phyloP scores from a whole-genome alignment of 2,113 vertebrate species.

The Phyllostomus discolor region DNA sequence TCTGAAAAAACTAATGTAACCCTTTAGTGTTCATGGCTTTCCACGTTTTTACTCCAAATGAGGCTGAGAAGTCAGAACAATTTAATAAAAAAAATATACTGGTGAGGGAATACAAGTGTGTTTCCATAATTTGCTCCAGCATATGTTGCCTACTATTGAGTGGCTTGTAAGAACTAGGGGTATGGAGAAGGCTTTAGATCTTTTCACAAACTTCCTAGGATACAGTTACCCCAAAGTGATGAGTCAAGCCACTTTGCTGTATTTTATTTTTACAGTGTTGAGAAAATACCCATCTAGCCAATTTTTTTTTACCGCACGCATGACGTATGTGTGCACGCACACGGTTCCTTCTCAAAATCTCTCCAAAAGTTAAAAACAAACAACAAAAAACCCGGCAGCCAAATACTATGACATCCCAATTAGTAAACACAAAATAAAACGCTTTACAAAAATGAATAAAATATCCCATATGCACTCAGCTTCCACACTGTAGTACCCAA shows the following conservation, averaged over 20 bases:
- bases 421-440: slow-evolving; percentile 84
- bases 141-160: slow-evolving; percentile 70
- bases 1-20: slow-evolving; percentile 58
- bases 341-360: slow-evolving; percentile 13
- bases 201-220: slow-evolving; percentile 69
- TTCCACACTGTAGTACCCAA: slow-evolving; percentile 83
- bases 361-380: slow-evolving; percentile 60
- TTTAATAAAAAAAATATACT: slow-evolving; percentile 68
- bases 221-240: slow-evolving; percentile 50
- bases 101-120: slow-evolving; percentile 75
- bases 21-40: slow-evolving; percentile 59
- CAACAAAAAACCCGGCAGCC: slow-evolving; percentile 78
- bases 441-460: slow-evolving; percentile 84
- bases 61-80: slow-evolving; percentile 71
- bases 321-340: not conserved
- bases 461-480: slow-evolving; percentile 84
- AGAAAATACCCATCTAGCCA: slow-evolving; percentile 70
- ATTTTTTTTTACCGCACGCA: slow-evolving; percentile 76
- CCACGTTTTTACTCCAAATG: slow-evolving; percentile 55
- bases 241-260: slow-evolving; percentile 69
- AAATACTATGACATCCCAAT: slow-evolving; percentile 87
- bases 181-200: slow-evolving; percentile 68
- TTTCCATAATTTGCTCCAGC: slow-evolving; percentile 72
- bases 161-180: slow-evolving; percentile 67
- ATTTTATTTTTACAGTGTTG: slow-evolving; percentile 69